phyloP scores from a whole-genome alignment of 2,113 vertebrate genomes.

The Melospiza georgiana region DNA sequence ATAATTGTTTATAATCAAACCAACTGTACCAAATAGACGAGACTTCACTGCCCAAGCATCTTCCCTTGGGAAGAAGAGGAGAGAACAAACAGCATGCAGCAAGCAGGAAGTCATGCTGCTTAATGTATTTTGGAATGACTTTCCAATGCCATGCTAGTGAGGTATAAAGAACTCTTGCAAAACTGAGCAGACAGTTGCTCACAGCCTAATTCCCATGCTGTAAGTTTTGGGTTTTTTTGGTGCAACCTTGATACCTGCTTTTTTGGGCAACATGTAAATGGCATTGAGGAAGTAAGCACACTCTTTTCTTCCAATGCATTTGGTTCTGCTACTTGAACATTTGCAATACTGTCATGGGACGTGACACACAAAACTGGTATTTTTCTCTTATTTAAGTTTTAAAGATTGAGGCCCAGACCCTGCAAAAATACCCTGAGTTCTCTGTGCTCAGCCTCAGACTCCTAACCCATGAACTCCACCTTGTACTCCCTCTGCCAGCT shows the following conservation, averaged over 20 bases:
- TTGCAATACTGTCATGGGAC: background rate
- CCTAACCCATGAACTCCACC: background rate
- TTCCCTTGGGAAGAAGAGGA: background rate
- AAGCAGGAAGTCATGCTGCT: background rate
- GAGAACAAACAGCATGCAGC: background rate
- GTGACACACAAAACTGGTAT: background rate
- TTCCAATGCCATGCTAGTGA: background rate
- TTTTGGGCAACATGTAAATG: background rate
- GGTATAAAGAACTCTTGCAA: background rate
- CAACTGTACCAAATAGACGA: background rate
- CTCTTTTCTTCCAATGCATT: background rate
- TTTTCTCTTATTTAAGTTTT: background rate
- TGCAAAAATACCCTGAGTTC: background rate
- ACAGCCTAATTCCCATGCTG: background rate
- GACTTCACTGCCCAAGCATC: background rate
- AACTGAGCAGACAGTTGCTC: background rate
- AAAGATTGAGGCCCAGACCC: background rate
- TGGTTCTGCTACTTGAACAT: background rate
- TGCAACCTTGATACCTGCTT: background rate
- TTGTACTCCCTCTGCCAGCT: background rate
- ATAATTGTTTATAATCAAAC: background rate
- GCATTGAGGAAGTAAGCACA: background rate
- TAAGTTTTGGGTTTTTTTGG: background rate
- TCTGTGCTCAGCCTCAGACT: background rate
- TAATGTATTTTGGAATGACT: background rate